phyloP scores from a whole-genome alignment of 1,140 invertebrate genomes.

The Lepeophtheirus salmonis region DNA sequence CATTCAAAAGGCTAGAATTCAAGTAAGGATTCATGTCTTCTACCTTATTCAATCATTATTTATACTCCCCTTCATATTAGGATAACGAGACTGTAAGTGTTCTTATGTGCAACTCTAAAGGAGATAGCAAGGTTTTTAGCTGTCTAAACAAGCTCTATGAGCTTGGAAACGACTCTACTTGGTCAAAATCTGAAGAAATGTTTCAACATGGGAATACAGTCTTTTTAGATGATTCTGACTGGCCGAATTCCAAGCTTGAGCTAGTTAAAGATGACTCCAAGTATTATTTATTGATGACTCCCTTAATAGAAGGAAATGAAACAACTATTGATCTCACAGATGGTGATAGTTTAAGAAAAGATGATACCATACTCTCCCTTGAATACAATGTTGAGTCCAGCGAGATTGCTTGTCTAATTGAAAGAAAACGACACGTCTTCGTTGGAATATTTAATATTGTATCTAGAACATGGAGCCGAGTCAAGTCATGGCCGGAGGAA shows the following conservation, averaged over 20 bases:
- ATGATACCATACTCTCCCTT: not conserved
- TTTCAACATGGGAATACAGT: not conserved
- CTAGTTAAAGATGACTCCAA: not conserved
- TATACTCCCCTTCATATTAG: too few relatives aligned
- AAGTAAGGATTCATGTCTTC: not conserved
- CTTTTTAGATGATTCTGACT: not conserved
- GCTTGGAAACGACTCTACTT: not conserved
- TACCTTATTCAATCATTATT: too few relatives aligned
- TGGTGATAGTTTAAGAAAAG: not conserved
- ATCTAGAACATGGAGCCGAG: not conserved
- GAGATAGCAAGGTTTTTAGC: not conserved
- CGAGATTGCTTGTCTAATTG: not conserved
- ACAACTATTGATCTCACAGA: not conserved
- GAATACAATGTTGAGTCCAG: not conserved
- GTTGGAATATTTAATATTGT: not conserved
- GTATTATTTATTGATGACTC: not conserved
- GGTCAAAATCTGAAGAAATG: not conserved
- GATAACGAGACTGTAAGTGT: not conserved
- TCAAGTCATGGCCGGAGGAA: not conserved
- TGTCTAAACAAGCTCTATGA: not conserved
- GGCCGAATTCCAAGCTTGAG: not conserved
- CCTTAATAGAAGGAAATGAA: not conserved
- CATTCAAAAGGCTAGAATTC: not conserved
- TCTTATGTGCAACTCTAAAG: not conserved
- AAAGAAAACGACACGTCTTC: not conserved